These are phyloP conservation scores for Pseudorasbora parva DNA, from an alignment of 2,113 vertebrate species.

Conservation along the genomic window DNA sequence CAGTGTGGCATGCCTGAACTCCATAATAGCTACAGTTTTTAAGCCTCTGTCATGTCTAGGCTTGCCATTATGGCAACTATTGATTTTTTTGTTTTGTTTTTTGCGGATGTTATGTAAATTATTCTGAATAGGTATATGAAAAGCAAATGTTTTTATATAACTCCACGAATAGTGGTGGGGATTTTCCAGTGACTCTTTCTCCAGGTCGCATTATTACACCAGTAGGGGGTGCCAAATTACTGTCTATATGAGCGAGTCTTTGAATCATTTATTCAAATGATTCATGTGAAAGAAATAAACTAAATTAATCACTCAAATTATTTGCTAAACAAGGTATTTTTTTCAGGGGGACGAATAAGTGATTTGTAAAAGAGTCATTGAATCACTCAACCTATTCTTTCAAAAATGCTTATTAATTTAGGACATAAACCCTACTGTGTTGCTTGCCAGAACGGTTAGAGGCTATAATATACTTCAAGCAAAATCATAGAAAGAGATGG, in stretches of 20 bases:
- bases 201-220: neutral
- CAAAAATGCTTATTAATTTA: neutral
- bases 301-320: no score
- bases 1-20: conserved; percentile 1
- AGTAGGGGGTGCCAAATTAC: neutral
- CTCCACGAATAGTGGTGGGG: neutral
- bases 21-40: conserved; percentile 12
- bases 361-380: neutral
- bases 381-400: neutral
- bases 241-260: neutral
- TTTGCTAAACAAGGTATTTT: no score
- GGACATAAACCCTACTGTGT: neutral
- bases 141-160: neutral
- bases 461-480: no score
- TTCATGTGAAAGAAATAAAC: no score
- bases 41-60: neutral
- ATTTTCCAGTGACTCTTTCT: neutral
- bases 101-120: neutral
- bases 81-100: neutral
- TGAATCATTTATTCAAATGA: neutral
- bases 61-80: neutral
- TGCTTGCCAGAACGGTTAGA: neutral
- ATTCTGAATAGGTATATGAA: neutral
- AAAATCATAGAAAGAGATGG: no score
- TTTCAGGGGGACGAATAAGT: no score